Conservation (phyloP, 2,113 vertebrate genomes). For the Odocoileus virginianus region DNA sequence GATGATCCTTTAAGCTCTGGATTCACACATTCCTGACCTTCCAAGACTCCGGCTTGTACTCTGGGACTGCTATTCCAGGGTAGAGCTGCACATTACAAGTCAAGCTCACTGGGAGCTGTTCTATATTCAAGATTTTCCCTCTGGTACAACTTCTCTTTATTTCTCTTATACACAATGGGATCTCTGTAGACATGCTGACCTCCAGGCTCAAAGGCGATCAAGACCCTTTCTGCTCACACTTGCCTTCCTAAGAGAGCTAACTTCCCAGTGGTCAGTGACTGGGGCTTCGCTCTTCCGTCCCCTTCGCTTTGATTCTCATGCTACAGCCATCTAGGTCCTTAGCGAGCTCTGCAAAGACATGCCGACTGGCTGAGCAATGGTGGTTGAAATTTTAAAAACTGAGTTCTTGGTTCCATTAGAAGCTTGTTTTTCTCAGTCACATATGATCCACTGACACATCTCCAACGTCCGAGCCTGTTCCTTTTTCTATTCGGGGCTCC, state of each 20-base stretch:
- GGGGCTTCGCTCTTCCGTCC: not conserved
- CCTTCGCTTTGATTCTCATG: conserved; percentile 9
- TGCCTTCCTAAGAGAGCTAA: not conserved
- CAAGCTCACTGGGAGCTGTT: not conserved
- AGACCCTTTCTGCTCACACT: not conserved
- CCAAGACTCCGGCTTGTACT: not conserved
- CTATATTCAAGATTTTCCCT: not conserved
- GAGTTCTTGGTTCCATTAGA: not conserved
- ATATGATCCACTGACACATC: not conserved
- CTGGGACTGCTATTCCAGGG: not conserved
- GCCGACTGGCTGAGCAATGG: not conserved
- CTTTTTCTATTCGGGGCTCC: not conserved
- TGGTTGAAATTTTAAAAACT: not conserved
- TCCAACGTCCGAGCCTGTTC: not conserved
- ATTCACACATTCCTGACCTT: not conserved
- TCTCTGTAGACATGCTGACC: not conserved
- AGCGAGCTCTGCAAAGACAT: not conserved
- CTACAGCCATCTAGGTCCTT: not conserved
- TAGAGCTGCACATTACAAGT: not conserved
- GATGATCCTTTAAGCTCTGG: not conserved
- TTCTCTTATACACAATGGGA: not conserved
- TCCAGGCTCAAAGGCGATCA: not conserved
- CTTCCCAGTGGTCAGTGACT: not conserved
- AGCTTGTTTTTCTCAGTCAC: not conserved
- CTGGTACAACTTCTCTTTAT: not conserved